phyloP scores from a whole-genome alignment of 2,113 vertebrate genomes.

The Maccullochella peelii region DNA sequence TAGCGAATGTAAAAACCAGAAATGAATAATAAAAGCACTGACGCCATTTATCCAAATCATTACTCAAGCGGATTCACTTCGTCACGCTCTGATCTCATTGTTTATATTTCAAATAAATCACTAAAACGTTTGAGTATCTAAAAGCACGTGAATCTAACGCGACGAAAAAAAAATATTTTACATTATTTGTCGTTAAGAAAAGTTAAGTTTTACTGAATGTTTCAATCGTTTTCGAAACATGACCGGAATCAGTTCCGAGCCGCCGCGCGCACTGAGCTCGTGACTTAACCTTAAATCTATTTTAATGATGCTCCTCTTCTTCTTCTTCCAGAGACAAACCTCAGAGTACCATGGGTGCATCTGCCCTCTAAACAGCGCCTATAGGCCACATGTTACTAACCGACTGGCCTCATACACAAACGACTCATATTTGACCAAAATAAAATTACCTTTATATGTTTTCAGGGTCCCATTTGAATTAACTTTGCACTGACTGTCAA shows the following conservation, averaged over 20 bases:
- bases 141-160: background rate
- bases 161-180: background rate
- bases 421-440: slow-evolving; percentile 3
- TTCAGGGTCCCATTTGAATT: background rate
- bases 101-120: slow-evolving; percentile 24
- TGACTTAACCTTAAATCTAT: slow-evolving; percentile 26
- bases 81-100: background rate
- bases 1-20: background rate
- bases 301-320: slow-evolving; percentile 37
- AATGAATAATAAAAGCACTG: slow-evolving; percentile 8
- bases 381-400: slow-evolving; percentile 32
- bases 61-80: background rate
- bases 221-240: background rate
- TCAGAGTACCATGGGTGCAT: slow-evolving; percentile 38
- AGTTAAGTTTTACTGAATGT: background rate
- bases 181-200: background rate
- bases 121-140: background rate
- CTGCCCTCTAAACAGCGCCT: slow-evolving; percentile 17
- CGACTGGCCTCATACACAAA: slow-evolving; percentile 4
- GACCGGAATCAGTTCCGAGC: background rate
- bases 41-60: slow-evolving; percentile 17
- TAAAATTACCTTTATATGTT: background rate
- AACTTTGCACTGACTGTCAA: too few relatives aligned
- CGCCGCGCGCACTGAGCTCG: slow-evolving; percentile 7
- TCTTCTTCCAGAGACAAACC: slow-evolving; percentile 15